Evolutionary conservation across 1,140 invertebrate species (phyloP).

Genomic region (Nixonia krombeini): DNA sequence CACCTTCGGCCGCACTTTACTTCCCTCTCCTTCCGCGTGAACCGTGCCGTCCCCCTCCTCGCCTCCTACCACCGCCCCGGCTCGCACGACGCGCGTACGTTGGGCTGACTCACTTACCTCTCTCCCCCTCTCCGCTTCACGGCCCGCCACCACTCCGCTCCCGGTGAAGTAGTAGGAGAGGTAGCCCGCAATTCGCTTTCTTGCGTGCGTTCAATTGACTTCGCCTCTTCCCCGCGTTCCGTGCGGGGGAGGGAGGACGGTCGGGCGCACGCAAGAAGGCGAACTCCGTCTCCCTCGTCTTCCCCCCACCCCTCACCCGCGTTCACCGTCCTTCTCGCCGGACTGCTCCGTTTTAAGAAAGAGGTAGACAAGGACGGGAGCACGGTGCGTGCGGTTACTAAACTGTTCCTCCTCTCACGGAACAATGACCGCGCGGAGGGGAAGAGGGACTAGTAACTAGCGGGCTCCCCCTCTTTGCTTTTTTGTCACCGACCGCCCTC

Average conservation of each 20-base stretch:
- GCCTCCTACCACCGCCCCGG: conserved; percentile 15
- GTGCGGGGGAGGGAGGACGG: background rate
- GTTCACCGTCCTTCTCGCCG: conserved; percentile 18
- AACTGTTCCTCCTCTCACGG: conserved; percentile 34
- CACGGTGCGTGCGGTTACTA: conserved; percentile 11
- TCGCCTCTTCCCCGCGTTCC: background rate
- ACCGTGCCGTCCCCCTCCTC: conserved; percentile 27
- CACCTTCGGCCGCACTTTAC: conserved; percentile 57
- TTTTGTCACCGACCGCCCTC: conserved; percentile 17
- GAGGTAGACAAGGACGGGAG: background rate
- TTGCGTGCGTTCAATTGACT: background rate
- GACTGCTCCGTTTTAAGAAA: conserved; percentile 1
- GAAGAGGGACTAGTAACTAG: background rate
- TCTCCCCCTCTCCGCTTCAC: too few species aligned
- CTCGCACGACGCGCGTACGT: conserved; percentile 17
- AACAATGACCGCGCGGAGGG: background rate
- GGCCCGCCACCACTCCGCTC: too few species aligned
- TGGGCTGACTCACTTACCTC: background rate
- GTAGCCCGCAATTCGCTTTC: background rate
- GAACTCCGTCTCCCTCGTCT: background rate
- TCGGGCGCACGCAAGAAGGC: background rate
- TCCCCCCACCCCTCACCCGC: conserved; percentile 14
- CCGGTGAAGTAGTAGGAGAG: too few species aligned
- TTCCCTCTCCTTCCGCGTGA: conserved; percentile 43
- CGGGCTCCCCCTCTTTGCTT: conserved; percentile 1